Percentiles rank a stretch among this genome's conserved stretches.
phyloP scores from a whole-genome alignment of 2,797 vertebrate species.

The Acrossocheilus wenchowensis region DNA sequence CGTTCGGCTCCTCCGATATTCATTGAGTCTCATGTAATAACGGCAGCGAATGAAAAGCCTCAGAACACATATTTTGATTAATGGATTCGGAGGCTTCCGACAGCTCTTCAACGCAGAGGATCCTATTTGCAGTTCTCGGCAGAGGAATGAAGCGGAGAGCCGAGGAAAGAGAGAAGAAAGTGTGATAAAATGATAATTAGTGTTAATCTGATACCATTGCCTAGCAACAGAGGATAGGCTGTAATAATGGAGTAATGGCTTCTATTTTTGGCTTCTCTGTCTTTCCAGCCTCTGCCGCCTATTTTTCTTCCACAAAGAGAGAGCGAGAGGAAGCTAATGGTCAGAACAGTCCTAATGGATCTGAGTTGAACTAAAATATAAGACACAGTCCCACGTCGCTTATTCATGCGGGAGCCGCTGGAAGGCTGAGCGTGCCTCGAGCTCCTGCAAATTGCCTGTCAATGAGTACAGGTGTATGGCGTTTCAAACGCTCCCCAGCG shows the following conservation, averaged over 20 bases:
- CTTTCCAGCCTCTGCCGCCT: slow-evolving; percentile 53
- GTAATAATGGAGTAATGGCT: slow-evolving; percentile 69
- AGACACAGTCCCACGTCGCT: slow-evolving; percentile 19
- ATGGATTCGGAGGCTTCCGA: slow-evolving; percentile 30
- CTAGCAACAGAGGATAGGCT: slow-evolving; percentile 69
- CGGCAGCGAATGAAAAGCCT: slow-evolving; percentile 43
- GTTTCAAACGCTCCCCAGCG: slow-evolving; percentile 14
- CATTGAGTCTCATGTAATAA: slow-evolving; percentile 43
- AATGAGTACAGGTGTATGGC: slow-evolving; percentile 46
- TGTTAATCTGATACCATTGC: slow-evolving; percentile 72
- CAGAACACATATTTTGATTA: slow-evolving; percentile 53
- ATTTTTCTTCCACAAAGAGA: slow-evolving; percentile 28
- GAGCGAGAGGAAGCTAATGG: slow-evolving; percentile 15
- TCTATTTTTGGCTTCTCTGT: slow-evolving; percentile 64
- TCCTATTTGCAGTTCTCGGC: slow-evolving; percentile 52
- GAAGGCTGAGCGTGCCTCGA: not conserved
- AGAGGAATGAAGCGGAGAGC: slow-evolving; percentile 40
- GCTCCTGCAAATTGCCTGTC: slow-evolving; percentile 51
- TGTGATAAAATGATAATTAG: slow-evolving; percentile 72
- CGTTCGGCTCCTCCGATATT: slow-evolving; percentile 7
- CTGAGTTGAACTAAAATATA: slow-evolving; percentile 3
- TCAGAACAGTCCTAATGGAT: slow-evolving; percentile 24
- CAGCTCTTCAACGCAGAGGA: slow-evolving; percentile 33
- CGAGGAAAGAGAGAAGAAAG: slow-evolving; percentile 49
- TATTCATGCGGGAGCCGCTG: slow-evolving; percentile 18